These are phyloP conservation scores for Drosophila kuntzei DNA, from an alignment of 2,888 invertebrate species.

Conservation along the genomic window DNA sequence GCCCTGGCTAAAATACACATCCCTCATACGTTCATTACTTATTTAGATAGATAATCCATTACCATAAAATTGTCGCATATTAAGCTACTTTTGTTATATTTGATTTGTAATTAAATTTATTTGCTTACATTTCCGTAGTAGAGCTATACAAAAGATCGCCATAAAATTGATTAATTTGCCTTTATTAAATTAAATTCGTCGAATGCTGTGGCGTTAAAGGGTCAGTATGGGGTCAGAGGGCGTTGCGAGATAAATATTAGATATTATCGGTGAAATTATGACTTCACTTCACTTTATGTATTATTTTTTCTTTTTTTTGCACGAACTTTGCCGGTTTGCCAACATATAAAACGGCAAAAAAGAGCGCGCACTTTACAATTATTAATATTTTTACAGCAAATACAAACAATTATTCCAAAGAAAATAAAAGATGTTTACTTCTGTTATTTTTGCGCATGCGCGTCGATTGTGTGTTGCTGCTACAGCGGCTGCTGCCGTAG, in stretches of 20 bases:
- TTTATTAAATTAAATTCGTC: slow-evolving; percentile 1
- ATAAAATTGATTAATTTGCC: neutral
- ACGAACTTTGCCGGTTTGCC: slow-evolving; percentile 33
- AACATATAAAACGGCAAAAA: slow-evolving; percentile 59
- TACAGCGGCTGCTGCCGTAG: slow-evolving; percentile 29
- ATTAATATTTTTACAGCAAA: slow-evolving; percentile 41
- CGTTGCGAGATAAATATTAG: slow-evolving; percentile 11
- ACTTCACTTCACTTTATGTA: slow-evolving; percentile 26
- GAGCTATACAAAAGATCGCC: neutral
- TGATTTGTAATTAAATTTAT: slow-evolving; percentile 1
- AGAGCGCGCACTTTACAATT: slow-evolving; percentile 41
- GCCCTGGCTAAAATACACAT: slow-evolving; percentile 6
- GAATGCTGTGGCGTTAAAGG: neutral
- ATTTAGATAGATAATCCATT: neutral
- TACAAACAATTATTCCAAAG: slow-evolving; percentile 19
- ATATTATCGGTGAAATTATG: slow-evolving; percentile 35
- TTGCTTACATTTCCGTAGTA: neutral
- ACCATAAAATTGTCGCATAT: neutral
- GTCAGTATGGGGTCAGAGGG: neutral
- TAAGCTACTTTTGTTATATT: neutral
- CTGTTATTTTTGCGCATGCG: slow-evolving; percentile 70
- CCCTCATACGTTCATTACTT: slow-evolving; percentile 1
- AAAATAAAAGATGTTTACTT: slow-evolving; percentile 29
- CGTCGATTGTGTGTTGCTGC: slow-evolving; percentile 51
- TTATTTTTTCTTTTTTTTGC: slow-evolving; percentile 30